Percentiles rank a stretch among this genome's conserved stretches.
phyloP scores from a whole-genome alignment of 1,140 invertebrate genomes.

The Brachionus paranguensis region DNA sequence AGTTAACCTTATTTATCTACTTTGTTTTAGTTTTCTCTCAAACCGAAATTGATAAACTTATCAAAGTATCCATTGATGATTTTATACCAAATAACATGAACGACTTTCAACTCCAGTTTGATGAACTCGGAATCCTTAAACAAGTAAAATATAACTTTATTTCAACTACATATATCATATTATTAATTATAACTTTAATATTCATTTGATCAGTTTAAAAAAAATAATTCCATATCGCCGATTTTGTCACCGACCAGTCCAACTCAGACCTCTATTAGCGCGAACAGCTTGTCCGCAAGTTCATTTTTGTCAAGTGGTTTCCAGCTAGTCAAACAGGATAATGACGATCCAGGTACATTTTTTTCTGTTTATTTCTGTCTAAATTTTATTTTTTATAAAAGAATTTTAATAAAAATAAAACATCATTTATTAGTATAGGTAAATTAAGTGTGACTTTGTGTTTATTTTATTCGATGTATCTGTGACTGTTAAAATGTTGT shows the following conservation, averaged over 20 bases:
- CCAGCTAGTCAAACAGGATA: neutral
- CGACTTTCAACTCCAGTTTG: conserved; percentile 25
- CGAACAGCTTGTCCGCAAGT: neutral
- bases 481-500: neutral
- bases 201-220: neutral
- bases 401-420: neutral
- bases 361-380: neutral
- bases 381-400: neutral
- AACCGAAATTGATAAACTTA: conserved; percentile 28
- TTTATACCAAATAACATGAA: conserved; percentile 3
- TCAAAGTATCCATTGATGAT: conserved; percentile 21
- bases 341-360: neutral
- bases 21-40: conserved; percentile 30
- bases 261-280: neutral
- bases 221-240: conserved; percentile 28
- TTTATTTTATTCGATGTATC: neutral
- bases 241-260: neutral
- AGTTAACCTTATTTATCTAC: neutral
- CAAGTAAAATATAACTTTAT: neutral
- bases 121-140: conserved; percentile 27
- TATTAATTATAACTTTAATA: neutral
- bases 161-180: no score
- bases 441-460: neutral
- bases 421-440: neutral
- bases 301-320: neutral